A percentile compares a stretch with the other conserved stretches of the same genome.
Evolutionary conservation across 2,797 vertebrate species (phyloP).

Genomic region (Pampus argenteus): DNA sequence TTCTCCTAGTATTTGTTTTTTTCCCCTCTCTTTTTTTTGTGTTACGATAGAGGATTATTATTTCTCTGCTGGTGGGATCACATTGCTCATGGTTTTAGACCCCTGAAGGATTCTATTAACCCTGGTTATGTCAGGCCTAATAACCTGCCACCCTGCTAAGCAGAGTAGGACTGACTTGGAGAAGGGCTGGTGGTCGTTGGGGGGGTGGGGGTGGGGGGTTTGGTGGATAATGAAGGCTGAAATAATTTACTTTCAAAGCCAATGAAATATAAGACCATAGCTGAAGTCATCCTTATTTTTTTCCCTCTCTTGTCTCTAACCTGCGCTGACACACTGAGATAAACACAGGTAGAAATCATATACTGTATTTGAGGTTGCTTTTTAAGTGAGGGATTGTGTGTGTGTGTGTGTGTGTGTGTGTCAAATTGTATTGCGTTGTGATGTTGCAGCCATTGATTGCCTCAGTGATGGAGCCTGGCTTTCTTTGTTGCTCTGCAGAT

Average conservation of each 20-base stretch:
- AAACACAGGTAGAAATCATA: constrained; percentile 57
- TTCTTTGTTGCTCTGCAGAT: constrained; percentile 65
- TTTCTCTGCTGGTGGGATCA: constrained; percentile 71
- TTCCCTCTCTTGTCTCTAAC: constrained; percentile 30
- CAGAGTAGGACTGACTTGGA: constrained; percentile 66
- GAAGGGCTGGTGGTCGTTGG: too few relatives aligned
- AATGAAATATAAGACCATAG: constrained; percentile 49
- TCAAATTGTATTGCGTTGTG: constrained; percentile 53
- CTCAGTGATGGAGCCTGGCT: constrained; percentile 55
- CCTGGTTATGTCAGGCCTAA: constrained; percentile 80
- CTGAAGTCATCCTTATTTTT: constrained; percentile 45
- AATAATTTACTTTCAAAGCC: constrained; percentile 72
- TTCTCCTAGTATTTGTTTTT: constrained; percentile 49
- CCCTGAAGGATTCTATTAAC: constrained; percentile 84
- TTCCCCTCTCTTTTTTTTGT: constrained; percentile 22
- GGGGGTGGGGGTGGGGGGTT: constrained; percentile 21
- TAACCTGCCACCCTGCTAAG: constrained; percentile 78
- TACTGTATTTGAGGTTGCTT: constrained; percentile 27
- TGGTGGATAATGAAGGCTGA: constrained; percentile 65
- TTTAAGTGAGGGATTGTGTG: constrained; percentile 29
- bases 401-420: constrained; percentile 40
- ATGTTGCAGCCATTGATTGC: constrained; percentile 66
- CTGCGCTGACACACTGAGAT: constrained; percentile 46
- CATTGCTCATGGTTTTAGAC: constrained; percentile 73
- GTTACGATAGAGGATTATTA: constrained; percentile 72